A percentile compares a stretch with the other conserved stretches of the same genome.
Conservation (phyloP, 2,888 invertebrate species). For the Strigamia transsilvanica region DNA sequence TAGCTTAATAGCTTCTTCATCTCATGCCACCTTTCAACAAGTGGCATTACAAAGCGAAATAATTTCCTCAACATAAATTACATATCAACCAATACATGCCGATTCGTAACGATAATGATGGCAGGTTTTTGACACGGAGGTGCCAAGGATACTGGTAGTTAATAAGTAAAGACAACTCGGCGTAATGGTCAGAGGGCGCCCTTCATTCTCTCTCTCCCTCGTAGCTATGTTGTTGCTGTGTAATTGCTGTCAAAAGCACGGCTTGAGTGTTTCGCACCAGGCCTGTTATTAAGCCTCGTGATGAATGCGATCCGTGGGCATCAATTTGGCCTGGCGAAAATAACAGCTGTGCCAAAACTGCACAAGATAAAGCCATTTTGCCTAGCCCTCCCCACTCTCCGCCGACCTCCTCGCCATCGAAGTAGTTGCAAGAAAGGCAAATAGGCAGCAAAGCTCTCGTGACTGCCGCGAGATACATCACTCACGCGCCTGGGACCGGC, state of each 20-base stretch:
- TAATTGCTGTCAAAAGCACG: conserved; percentile 53
- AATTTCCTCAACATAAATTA: conserved; percentile 19
- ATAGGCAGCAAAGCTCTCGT: conserved; percentile 40
- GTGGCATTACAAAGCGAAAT: conserved; percentile 30
- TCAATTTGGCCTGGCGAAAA: conserved; percentile 53
- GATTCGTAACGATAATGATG: conserved; percentile 24
- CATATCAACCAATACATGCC: conserved; percentile 27
- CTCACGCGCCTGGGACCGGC: conserved; percentile 33
- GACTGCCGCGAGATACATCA: conserved; percentile 53
- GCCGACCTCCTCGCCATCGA: background rate
- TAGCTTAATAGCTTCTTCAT: conserved; percentile 13
- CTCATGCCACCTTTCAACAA: conserved; percentile 23
- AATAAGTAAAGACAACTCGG: conserved; percentile 37
- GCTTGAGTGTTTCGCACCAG: conserved; percentile 51
- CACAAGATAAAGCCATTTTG: conserved; percentile 53
- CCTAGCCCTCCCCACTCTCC: background rate
- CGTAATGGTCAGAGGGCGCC: conserved; percentile 21
- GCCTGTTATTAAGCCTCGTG: conserved; percentile 52
- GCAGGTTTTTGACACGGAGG: conserved; percentile 28
- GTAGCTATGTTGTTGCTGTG: conserved; percentile 28
- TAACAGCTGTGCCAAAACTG: conserved; percentile 51
- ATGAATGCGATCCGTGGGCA: conserved; percentile 54
- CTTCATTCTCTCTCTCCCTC: background rate
- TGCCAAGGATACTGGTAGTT: conserved; percentile 36
- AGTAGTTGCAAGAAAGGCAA: conserved; percentile 19